Base-by-base conservation (phyloP, 2,888 invertebrate species). In the Operophtera brumata region DNA sequence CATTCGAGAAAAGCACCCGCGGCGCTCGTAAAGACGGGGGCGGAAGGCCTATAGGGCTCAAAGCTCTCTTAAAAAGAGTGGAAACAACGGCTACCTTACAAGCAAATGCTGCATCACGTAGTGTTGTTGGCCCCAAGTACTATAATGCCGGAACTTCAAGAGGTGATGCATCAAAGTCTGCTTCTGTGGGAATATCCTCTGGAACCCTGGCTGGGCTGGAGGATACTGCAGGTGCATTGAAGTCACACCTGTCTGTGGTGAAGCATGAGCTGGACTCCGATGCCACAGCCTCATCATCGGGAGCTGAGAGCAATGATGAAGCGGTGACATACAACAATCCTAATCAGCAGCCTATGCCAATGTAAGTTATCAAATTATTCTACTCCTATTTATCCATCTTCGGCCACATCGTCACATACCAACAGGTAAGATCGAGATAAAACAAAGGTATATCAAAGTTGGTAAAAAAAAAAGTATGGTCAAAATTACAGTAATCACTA, bases 291-390 rank as follows among this genome's bases (percentile, higher is more conserved):
- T 97, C 97, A 58, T 97, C 97, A 74, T 97, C 97, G 11, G 98
- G 97, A 47, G 97, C 96, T 30, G 98, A 98, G 81, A 97, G 97
- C 73, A 96, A 96, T 81, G 97, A 98, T 89, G 97, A 98, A 81
- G 93, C 94, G 86, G 93, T 95, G 64, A 84, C 90, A 57, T 96
- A 95, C 84, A 95, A 93, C 80, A 96, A 96, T 84, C 91, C 93
- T 44, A 93, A 93, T 72, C 95, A 95, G 75, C 94, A 94, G 71
- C 92, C 92, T 58, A 91, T 96, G 82, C 91, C 95, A 53, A 94
- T 96, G 96, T 96, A 85, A 95, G 96, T 94, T 61, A 9, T 49
- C 12, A 20, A 6, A 8, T 39, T 20, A 25, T 43, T 44, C 13
- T 14, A 35, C 20, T 30, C 2, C 20, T 20, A 4, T 20, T 34